Base-by-base conservation (phyloP, 2,888 invertebrate species). In the Zootermopsis nevadensis region DNA sequence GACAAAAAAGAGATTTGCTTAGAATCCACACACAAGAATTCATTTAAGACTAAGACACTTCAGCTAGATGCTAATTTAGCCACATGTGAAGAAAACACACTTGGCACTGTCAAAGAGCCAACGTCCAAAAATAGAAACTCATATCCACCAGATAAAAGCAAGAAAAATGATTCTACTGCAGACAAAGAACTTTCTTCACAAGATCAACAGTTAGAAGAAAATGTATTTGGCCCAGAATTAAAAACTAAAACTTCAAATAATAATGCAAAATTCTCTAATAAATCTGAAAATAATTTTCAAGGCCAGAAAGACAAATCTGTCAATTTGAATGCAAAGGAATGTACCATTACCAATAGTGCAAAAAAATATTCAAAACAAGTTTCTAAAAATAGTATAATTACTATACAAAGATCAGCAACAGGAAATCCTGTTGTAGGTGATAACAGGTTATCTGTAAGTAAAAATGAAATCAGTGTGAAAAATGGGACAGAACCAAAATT, bases 201-300 rank as follows among this genome's bases (percentile, higher is more conserved):
- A 38, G 38, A 74, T 33, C 22, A n/a, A 4, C 74, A 24, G n/a
- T 24, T 42, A 7, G 3, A n/a, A 42, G 74, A 30, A 38, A 74
- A 38, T 74, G 42, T 42, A 38, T 74, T 74, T 74, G 74, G 74
- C n/a, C 38, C 74, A 8, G 74, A 38, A 38, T 42, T 42, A 24
- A 38, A 74, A 33, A 33, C 22, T 2, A 33, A 1, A 15, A 31
- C 27, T 33, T 12, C 22, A 8, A 33, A 33, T 4, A 38, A 38
- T 1, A 24, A 74, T 10, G 31, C 4, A n/a, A 22, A 74, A 4
- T 4, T 19, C 2, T 10, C n/a, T 27, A 15, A 60, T 27, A 60
- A n/a, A 60, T 27, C 10, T 48, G 19, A 12, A 3, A 48, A 15
- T 48, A 48, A 48, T 19, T 48, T 19, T n/a, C n/a, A 60, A 27